Base-by-base conservation (phyloP, 2,113 vertebrate species). In the Myrmecobius fasciatus region DNA sequence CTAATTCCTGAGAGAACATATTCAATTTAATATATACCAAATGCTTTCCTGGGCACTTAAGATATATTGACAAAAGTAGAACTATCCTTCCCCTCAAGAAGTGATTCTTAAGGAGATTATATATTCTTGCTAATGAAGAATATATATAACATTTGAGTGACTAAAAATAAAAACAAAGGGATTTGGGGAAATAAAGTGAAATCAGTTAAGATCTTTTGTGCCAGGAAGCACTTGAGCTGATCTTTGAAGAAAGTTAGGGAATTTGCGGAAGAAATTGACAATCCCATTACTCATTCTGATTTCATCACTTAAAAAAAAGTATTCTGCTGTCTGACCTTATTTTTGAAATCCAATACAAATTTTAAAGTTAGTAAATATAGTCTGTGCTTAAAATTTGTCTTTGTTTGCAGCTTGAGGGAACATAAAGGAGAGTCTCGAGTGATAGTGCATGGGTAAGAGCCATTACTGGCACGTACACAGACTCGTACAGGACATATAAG, bases 401-500 rank as follows among this genome's bases (percentile, higher is more conserved):
- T 89, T 96, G 75, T 96, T 94, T 97, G 94, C 75, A 93, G 93
- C 49, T 5, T 12, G 53, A 97, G 28, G 43, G 49, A 91, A 95
- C 46, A 92, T 52, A 91, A 93, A 48, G 67, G 53, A 96, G 48
- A 96, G 89, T 54, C 28, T 92, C 28, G 93, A 92, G 0, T 11
- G 90, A 96, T 90, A 96, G 83, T 93, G 49, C 92, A 95, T 52
- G 92, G 94, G 60, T 52, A 91, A 96, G 22, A 93, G 93, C 92
- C 96, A 97, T 97, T 96, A 95, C 97, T 96, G 97, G 95, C 92
- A 97, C 92, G 60, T 93, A 95, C 92, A 97, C 92, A 96, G 93
- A 97, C 93, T 97, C 95, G 43, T 97, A 90, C 93, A 94, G 96
- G 98, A 96, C 97, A 92, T 97, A 97, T 96, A 98, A 96, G 94